Conservation (phyloP, 2,797 vertebrate genomes). For the Catharus ustulatus region DNA sequence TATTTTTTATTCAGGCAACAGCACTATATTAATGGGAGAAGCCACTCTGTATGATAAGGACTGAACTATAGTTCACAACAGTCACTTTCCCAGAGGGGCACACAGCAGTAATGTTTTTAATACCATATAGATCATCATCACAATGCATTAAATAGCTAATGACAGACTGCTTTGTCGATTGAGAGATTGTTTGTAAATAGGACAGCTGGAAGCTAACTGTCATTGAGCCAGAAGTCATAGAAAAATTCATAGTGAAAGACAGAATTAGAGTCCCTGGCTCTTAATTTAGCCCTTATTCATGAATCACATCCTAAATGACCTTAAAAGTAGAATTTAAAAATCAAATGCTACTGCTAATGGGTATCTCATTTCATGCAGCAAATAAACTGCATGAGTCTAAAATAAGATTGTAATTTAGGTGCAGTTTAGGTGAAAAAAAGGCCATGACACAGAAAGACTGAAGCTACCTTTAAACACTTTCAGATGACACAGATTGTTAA, state of each 20-base stretch:
- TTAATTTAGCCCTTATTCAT: neutral
- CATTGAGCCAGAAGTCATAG: conserved; percentile 50
- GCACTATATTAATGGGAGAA: neutral
- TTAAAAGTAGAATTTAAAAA: neutral
- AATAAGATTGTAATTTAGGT: neutral
- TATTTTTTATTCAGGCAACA: neutral
- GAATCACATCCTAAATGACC: neutral
- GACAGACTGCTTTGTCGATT: conserved; percentile 68
- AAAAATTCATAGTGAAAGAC: neutral
- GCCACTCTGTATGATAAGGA: neutral
- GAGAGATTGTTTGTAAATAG: conserved; percentile 63
- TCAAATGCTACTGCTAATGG: neutral
- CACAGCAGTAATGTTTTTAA: conserved; percentile 4
- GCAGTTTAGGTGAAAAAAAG: neutral
- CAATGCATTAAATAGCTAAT: conserved; percentile 54
- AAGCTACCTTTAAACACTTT: conserved; percentile 19
- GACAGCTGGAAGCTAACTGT: conserved; percentile 39
- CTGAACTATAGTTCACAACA: neutral
- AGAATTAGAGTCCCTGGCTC: neutral
- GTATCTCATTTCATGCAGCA: neutral
- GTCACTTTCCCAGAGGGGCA: conserved; percentile 17
- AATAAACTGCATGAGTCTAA: neutral
- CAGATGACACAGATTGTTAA: conserved; percentile 1
- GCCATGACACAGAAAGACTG: neutral
- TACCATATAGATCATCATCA: conserved; percentile 41